Evolutionary conservation across 2,888 invertebrate species (phyloP).

Genomic region (Chymomyza fuscimana): DNA sequence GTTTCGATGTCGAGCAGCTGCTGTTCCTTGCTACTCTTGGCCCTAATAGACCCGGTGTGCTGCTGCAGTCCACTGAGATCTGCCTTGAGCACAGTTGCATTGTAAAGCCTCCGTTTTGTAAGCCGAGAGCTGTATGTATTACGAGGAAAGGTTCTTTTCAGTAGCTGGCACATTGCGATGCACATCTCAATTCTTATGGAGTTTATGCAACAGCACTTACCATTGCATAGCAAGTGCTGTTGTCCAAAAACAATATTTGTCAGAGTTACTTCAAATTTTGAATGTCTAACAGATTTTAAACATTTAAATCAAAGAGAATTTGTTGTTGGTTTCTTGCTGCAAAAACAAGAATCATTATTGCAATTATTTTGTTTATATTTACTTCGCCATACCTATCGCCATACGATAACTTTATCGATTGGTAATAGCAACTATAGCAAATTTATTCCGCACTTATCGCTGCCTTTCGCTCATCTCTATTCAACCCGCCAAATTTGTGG

Average conservation of each 20-base stretch:
- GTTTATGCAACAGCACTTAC: slow-evolving; percentile 41
- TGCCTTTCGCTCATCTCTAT: background rate
- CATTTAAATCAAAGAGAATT: background rate
- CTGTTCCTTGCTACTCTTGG: slow-evolving; percentile 29
- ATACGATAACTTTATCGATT: no score
- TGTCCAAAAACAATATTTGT: background rate
- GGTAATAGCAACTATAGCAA: background rate
- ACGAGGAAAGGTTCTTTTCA: background rate
- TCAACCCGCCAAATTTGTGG: background rate
- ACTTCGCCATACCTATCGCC: background rate
- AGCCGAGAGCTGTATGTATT: slow-evolving; percentile 32
- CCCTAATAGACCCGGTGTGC: background rate
- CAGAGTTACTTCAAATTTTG: background rate
- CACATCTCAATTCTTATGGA: background rate
- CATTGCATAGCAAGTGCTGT: slow-evolving; percentile 53
- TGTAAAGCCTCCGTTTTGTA: slow-evolving; percentile 61
- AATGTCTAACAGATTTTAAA: background rate
- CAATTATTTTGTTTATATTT: background rate
- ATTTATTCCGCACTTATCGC: background rate
- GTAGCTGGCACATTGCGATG: slow-evolving; percentile 17
- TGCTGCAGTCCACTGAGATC: slow-evolving; percentile 48
- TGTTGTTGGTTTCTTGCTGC: background rate
- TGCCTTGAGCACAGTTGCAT: slow-evolving; percentile 58
- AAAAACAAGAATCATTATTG: background rate
- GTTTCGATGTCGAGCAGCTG: slow-evolving; percentile 42